Base-by-base conservation (phyloP, 2,888 invertebrate species). In the Serripes groenlandicus region DNA sequence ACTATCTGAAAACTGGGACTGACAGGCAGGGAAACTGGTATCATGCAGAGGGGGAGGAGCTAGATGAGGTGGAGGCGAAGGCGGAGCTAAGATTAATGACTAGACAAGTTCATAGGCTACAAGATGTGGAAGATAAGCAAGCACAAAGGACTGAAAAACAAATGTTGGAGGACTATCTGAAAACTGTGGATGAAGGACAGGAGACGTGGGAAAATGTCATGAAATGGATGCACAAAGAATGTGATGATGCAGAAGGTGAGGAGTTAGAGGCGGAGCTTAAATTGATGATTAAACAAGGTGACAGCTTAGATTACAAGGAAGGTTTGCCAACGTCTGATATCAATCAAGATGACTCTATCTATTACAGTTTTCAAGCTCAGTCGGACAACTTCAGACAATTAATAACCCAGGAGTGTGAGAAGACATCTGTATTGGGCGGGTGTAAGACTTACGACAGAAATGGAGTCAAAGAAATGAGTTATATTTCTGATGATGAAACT, bases 161-260 rank as follows among this genome's bases (percentile, higher is more conserved):
- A 49, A 21, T 69, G 23, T 21, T 85, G n/a, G 83, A 86, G 34
- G 73, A 83, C 5, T 83, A 74, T 49, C 60, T 86, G 37, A 78
- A 71, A 42, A 81, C 73, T 9, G 70, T 58, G 4, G 86, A 86
- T 58, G 78, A 72, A 3, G 62, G 78, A n/a, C 81, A 78, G 26
- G 78, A 81, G 26, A 70, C 72, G 18, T 81, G 78, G 81, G 77
- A 83, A 5, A 69, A 78, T 76, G 86, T 86, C 0, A 52, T 83
- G 30, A 71, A 78, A 42, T 86, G 86, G 86, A 86, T 86, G 75
- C 81, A 86, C 37, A 78, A 62, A 37, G 81, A 83, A n/a, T 75
- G 71, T 68, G 75, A 62, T 30, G 73, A 73, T 21, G 69, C 49
- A 11, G 42, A 64, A 4, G 77, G 73, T 28, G 74, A 54, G 42